Evolutionary conservation across 1,140 invertebrate genomes (phyloP), one percentile per base, ranked within the genome.

Genomic region (Samia ricini): DNA sequence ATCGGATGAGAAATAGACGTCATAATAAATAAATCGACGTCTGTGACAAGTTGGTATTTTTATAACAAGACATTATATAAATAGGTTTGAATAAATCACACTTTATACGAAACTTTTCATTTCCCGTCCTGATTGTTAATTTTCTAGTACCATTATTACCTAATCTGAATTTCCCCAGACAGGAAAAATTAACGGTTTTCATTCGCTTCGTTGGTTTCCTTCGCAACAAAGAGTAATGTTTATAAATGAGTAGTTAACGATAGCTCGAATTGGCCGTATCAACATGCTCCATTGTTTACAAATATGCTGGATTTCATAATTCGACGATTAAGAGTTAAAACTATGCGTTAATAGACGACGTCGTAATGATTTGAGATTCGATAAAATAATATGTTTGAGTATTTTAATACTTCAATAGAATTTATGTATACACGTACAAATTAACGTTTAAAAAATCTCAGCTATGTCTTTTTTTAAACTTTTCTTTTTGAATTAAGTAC

Each of bases 281-380:
- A 29, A 56, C 57, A 20, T 33, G n/a, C 4, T 42, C 64, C 66
- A 79, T 74, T 83, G 76, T 79, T 66, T 76, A 72, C 68, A 58
- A 67, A 74, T 69, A 76, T 71, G 70, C 60, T 67, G 65, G 59
- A 71, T 81, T 76, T 73, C 59, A 76, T 77, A 76, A 81, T 77
- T 73, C 66, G 66, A 54, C 42, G 56, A 63, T 69, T 65, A 59
- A 26, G 56, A 33, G n/a, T 18, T 29, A 29, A 18, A 56, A 24
- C 23, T 8, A 18, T 24, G 54, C 10, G 19, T 15, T 36, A 36
- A 36, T 36, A 10, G 33, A 36, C 50, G 33, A 36, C 50, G 22
- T 20, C 22, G 33, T 5, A 36, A 36, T 36, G 4, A 8, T 8
- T 36, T 36, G 33, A 10, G 10, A 36, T 10, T 36, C 10, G 33